Conservation (phyloP, 2,888 invertebrate genomes). For the Cosmia pyralina region DNA sequence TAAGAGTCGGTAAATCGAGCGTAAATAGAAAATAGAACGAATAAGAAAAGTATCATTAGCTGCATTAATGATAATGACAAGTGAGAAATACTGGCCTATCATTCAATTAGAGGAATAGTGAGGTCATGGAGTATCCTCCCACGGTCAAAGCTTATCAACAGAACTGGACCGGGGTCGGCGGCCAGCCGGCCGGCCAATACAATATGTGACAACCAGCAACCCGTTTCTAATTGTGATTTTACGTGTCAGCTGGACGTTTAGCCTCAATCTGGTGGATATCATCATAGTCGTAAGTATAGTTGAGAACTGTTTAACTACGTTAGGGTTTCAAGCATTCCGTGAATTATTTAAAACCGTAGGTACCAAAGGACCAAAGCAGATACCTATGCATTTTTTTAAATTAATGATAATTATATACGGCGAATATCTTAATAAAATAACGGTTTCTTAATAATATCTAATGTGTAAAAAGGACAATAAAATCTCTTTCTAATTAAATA, state of each 20-base stretch:
- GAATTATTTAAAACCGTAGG: background rate
- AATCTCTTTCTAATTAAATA: background rate
- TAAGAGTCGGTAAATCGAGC: constrained; percentile 24
- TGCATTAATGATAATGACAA: constrained; percentile 56
- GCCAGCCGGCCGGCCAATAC: constrained; percentile 52
- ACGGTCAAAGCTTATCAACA: constrained; percentile 77
- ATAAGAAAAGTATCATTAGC: constrained; percentile 43
- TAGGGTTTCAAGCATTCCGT: background rate
- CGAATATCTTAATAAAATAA: background rate
- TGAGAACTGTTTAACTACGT: background rate
- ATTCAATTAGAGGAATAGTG: constrained; percentile 82
- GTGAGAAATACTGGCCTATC: constrained; percentile 69
- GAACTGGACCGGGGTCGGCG: constrained; percentile 76
- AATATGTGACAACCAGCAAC: constrained; percentile 55
- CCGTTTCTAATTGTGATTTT: constrained; percentile 64
- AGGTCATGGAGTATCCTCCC: constrained; percentile 83
- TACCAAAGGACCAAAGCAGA: background rate
- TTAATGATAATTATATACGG: constrained; percentile 3
- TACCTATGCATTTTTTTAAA: background rate
- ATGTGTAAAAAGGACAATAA: constrained; percentile 5
- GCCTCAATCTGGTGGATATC: constrained; percentile 22
- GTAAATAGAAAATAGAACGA: constrained; percentile 52
- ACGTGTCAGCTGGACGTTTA: constrained; percentile 45
- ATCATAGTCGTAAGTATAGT: background rate
- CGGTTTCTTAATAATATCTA: constrained; percentile 8